Evolutionary conservation across 1,140 invertebrate species (phyloP).

Genomic region (Battus philenor): DNA sequence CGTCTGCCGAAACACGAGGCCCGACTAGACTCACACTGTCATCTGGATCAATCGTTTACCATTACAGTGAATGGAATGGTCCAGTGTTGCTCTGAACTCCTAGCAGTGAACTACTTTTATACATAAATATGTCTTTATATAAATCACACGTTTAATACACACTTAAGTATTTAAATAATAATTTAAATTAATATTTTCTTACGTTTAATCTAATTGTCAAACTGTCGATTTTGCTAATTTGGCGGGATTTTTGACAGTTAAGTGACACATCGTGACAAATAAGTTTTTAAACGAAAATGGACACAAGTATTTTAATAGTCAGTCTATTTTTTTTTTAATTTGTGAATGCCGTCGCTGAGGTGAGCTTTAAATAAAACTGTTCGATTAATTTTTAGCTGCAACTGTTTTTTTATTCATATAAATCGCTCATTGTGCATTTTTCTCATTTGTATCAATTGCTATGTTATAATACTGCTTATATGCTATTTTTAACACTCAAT

Average conservation of each 20-base stretch:
- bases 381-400: slow-evolving; percentile 16
- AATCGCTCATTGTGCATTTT: no score
- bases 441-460: no score
- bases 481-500: no score
- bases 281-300: slow-evolving; percentile 1
- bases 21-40: slow-evolving; percentile 2
- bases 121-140: neutral
- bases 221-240: no score
- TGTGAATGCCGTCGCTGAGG: slow-evolving; percentile 32
- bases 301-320: slow-evolving; percentile 4
- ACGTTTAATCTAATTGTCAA: no score
- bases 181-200: no score
- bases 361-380: slow-evolving; percentile 24
- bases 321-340: slow-evolving; percentile 21
- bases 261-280: neutral
- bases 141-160: no score
- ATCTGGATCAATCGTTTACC: slow-evolving; percentile 5
- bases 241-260: neutral
- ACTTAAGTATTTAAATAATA: no score
- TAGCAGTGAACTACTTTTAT: neutral
- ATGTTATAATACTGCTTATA: no score
- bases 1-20: slow-evolving; percentile 17
- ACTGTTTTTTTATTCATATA: no score
- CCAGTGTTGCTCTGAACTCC: neutral
- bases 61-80: slow-evolving; percentile 6